phyloP scores from a whole-genome alignment of 2,888 invertebrate species.

The Nemotelus nigrinus region DNA sequence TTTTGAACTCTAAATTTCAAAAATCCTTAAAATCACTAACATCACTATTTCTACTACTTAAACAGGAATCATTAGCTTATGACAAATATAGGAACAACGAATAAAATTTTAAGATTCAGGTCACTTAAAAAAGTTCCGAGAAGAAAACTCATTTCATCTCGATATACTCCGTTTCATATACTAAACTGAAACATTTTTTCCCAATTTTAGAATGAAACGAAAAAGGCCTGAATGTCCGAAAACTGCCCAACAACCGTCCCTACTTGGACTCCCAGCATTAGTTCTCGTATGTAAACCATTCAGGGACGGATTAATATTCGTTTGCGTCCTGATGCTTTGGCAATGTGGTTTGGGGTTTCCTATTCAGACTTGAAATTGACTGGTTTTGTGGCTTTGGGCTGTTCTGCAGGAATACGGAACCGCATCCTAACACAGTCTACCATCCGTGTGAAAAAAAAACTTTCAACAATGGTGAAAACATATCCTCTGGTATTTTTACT shows the following conservation, averaged over 20 bases:
- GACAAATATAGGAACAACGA: too few relatives aligned
- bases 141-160: neutral
- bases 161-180: slow-evolving; percentile 18
- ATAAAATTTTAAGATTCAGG: too few relatives aligned
- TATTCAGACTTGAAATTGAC: slow-evolving; percentile 34
- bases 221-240: slow-evolving; percentile 14
- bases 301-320: slow-evolving; percentile 23
- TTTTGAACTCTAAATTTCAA: too few relatives aligned
- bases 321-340: slow-evolving; percentile 2
- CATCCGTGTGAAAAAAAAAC: slow-evolving; percentile 19
- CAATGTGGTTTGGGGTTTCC: slow-evolving; percentile 10
- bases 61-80: too few relatives aligned
- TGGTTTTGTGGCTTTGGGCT: slow-evolving; percentile 12
- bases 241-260: neutral
- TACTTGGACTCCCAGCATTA: neutral
- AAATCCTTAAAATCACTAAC: too few relatives aligned
- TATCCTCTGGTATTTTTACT: slow-evolving; percentile 12
- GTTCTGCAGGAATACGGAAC: slow-evolving; percentile 26
- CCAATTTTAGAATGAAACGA: neutral
- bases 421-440: neutral
- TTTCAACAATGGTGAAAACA: slow-evolving; percentile 13
- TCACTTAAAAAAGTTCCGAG: too few relatives aligned
- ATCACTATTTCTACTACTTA: too few relatives aligned
- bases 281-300: neutral
- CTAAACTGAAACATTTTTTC: slow-evolving; percentile 26